Percentiles rank a stretch among this genome's conserved stretches.
Evolutionary conservation across 2,797 vertebrate species (phyloP).

Genomic region (Pantherophis alleghaniensis): DNA sequence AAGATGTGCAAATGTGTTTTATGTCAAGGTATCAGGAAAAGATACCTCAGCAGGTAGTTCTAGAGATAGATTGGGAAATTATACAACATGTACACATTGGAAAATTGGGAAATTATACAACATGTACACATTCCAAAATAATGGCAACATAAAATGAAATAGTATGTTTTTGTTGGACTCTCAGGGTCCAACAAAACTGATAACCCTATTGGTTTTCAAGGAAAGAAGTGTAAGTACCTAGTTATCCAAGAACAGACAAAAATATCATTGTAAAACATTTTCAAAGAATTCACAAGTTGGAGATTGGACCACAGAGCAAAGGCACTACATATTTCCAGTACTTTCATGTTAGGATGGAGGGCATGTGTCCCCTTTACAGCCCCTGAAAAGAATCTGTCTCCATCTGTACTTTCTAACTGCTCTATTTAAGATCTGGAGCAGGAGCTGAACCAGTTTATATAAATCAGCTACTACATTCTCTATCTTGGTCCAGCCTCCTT

Average conservation of each 20-base stretch:
- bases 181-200: neutral
- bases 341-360: neutral
- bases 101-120: neutral
- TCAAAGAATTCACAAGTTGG: neutral
- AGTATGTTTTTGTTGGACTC: neutral
- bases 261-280: neutral
- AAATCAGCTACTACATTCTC: neutral
- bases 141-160: neutral
- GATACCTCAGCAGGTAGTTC: neutral
- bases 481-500: neutral
- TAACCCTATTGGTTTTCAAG: neutral
- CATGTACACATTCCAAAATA: neutral
- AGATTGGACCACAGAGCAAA: neutral
- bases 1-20: neutral
- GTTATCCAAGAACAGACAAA: neutral
- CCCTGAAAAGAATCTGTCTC: neutral
- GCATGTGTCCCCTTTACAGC: neutral
- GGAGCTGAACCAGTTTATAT: neutral
- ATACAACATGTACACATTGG: neutral
- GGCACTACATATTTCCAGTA: conserved; percentile 11
- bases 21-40: neutral
- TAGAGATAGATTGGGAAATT: neutral
- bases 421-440: neutral
- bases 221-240: neutral
- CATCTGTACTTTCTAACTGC: neutral